A percentile compares a stretch with the other conserved stretches of the same genome.
phyloP scores from a whole-genome alignment of 92 coral and sea anemone genomes.

The Actinernus sp. region DNA sequence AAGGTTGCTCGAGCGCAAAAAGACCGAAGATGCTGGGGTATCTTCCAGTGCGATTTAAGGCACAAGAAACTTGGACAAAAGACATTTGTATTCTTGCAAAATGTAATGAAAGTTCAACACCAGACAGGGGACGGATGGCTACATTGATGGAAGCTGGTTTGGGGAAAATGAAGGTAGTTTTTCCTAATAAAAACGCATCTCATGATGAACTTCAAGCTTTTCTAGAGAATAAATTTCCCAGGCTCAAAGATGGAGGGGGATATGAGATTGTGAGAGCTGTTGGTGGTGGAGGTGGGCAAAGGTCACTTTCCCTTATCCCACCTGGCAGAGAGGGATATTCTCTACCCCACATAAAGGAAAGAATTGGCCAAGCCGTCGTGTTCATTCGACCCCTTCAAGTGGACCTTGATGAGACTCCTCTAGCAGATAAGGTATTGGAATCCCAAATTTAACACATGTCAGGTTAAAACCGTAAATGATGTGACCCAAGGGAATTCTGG shows the following conservation, averaged over 20 bases:
- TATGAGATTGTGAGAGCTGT: slow-evolving; percentile 58
- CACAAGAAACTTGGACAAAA: slow-evolving; percentile 77
- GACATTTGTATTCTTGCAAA: slow-evolving; percentile 67
- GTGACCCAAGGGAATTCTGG: too few relatives aligned
- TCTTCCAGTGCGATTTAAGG: slow-evolving; percentile 25
- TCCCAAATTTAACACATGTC: too few relatives aligned
- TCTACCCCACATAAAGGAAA: slow-evolving; percentile 51
- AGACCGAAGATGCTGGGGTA: neutral
- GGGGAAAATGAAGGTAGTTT: slow-evolving; percentile 68
- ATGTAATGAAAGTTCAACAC: slow-evolving; percentile 55
- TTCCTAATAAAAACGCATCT: slow-evolving; percentile 66
- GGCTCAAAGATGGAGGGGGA: slow-evolving; percentile 69
- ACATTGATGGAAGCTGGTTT: slow-evolving; percentile 50
- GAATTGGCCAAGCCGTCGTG: slow-evolving; percentile 46
- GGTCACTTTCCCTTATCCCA: slow-evolving; percentile 55
- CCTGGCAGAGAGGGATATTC: slow-evolving; percentile 72
- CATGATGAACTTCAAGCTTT: slow-evolving; percentile 50
- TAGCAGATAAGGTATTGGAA: slow-evolving; percentile 48
- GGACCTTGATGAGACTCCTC: slow-evolving; percentile 64
- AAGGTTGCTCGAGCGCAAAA: neutral
- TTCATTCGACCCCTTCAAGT: slow-evolving; percentile 58
- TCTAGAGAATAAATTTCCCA: slow-evolving; percentile 57
- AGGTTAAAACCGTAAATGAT: too few relatives aligned
- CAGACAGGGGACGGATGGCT: slow-evolving; percentile 50
- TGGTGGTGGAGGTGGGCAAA: slow-evolving; percentile 66